A percentile compares a stretch with the other conserved stretches of the same genome.
Conservation (phyloP, 1,140 invertebrate genomes). For the Schmidtea mediterranea region DNA sequence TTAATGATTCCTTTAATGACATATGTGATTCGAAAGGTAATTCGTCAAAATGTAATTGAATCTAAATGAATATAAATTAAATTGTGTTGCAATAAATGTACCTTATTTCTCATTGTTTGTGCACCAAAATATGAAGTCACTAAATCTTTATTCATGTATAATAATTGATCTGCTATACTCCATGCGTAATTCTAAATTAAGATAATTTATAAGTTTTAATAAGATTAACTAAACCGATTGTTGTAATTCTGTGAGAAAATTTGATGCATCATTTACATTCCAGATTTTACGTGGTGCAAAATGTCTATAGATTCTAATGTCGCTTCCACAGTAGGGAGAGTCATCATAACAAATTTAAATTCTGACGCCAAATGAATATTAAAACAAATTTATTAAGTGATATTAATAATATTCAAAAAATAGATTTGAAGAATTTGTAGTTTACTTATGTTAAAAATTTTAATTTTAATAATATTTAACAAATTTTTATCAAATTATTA, state of each 20-base stretch:
- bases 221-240: neutral
- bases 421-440: too few relatives aligned
- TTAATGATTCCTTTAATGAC: constrained; percentile 52
- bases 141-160: constrained; percentile 53
- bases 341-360: too few relatives aligned
- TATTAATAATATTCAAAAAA: too few relatives aligned
- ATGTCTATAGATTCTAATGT: too few relatives aligned
- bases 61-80: constrained; percentile 14
- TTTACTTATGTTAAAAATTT: too few relatives aligned
- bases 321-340: too few relatives aligned
- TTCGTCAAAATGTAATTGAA: constrained; percentile 66
- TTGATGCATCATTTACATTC: too few relatives aligned
- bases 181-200: constrained; percentile 53
- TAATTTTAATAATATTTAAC: too few relatives aligned
- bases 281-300: too few relatives aligned
- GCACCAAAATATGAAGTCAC: constrained; percentile 87
- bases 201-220: constrained; percentile 7
- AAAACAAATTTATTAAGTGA: too few relatives aligned
- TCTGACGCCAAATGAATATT: too few relatives aligned
- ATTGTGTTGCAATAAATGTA: constrained; percentile 12
- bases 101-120: constrained; percentile 76
- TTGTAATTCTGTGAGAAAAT: neutral
- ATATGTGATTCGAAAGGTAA: constrained; percentile 50
- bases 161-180: constrained; percentile 70
- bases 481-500: too few relatives aligned